Percentiles rank a stretch among this genome's conserved stretches.
Evolutionary conservation across 2,888 invertebrate genomes (phyloP).

Genomic region (Sphecodes monilicornis): DNA sequence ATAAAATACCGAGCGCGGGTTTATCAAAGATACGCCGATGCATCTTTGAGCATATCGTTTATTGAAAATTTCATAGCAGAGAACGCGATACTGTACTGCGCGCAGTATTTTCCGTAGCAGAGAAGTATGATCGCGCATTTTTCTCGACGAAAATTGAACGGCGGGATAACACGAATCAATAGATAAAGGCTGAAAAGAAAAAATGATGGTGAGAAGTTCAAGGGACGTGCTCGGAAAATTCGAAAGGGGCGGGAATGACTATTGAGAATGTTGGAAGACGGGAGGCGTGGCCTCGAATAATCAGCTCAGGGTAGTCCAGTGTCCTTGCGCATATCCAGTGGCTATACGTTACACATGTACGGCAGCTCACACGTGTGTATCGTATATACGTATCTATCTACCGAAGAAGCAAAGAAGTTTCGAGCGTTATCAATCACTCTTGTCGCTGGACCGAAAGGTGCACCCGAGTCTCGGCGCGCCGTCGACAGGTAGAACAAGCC

Average conservation of each 20-base stretch:
- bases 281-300: conserved; percentile 65
- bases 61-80: background rate
- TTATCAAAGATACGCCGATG: background rate
- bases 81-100: background rate
- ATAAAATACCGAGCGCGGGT: background rate
- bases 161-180: background rate
- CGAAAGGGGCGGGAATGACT: conserved; percentile 46
- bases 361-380: conserved; percentile 57
- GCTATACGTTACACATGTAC: conserved; percentile 58
- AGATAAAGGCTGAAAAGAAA: background rate
- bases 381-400: conserved; percentile 34
- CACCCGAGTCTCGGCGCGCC: conserved; percentile 42
- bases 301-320: conserved; percentile 58
- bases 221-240: conserved; percentile 32
- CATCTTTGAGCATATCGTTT: background rate
- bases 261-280: conserved; percentile 43
- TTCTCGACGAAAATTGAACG: background rate
- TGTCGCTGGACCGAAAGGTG: conserved; percentile 60
- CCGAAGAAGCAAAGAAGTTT: conserved; percentile 55
- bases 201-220: background rate
- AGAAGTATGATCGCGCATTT: background rate
- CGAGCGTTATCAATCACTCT: conserved; percentile 66
- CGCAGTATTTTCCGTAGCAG: background rate
- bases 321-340: conserved; percentile 66
- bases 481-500: conserved; percentile 53